Evolutionary conservation across 2,797 vertebrate genomes (phyloP), one percentile per base, ranked within the genome.

Genomic region (Pseudochromis fuscus): DNA sequence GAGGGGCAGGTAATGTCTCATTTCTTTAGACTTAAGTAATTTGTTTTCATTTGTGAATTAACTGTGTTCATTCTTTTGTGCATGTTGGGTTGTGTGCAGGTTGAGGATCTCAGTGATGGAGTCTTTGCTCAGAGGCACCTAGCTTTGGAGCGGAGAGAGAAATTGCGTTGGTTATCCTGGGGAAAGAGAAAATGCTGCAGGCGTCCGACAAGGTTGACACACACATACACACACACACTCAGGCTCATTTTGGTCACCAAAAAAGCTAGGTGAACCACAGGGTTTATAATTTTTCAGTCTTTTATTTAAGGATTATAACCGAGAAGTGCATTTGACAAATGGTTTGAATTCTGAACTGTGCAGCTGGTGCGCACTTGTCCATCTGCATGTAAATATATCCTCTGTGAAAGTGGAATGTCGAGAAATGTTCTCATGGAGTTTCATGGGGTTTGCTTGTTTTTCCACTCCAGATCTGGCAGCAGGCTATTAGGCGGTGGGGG

Each of bases 21-120:
- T 44, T 23, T 4, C 4, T 63, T 69, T 15, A 13, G 31, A 40
- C 6, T 1, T 12, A 16, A 69, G 27, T 8, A 24, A 2, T 59
- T 72, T 37, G 57, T 55, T 60, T 38, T 35, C 0, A 37, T 35
- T 35, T 37, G 0, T 61, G 11, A 28, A 33, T 6, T 33, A 53
- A 79, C 33, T 4, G 18, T 56, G 13, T 59, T 64, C n/a, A 45
- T 44, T 0, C 7, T 1, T 77, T 23, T 44, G 5, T 64, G 38
- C 72, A 38, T 82, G 64, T 81, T 70, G 28, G 81, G 46, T 74
- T 82, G 75, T 77, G 38, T 82, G 55, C 77, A 98, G 96, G 59
- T 56, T n/a, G 97, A 98, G 89, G 93, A 94, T 46, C 88, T 96
- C 65, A 93, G 93, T 57, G 94, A 97, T 68, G 92, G 94, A 76